Conservation (phyloP, 2,113 vertebrate genomes). For the Clarias gariepinus region DNA sequence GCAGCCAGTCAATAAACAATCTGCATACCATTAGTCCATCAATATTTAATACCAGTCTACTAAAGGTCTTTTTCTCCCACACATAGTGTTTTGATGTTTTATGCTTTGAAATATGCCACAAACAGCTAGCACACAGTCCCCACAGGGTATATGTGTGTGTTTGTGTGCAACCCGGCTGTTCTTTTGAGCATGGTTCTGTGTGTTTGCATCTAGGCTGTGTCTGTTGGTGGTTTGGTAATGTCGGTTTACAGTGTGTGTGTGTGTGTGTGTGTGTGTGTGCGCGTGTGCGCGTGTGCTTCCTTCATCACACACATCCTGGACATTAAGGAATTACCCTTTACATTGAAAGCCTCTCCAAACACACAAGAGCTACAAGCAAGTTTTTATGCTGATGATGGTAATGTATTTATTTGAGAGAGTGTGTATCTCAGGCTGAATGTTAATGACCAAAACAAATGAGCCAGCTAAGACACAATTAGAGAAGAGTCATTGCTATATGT, state of each 20-base stretch:
- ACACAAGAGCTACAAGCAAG: slow-evolving; percentile 69
- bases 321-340: slow-evolving; percentile 53
- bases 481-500: slow-evolving; percentile 82
- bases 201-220: slow-evolving; percentile 49
- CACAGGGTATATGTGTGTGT: slow-evolving; percentile 49
- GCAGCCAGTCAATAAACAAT: slow-evolving; percentile 81
- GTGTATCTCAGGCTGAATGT: slow-evolving; percentile 78
- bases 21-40: slow-evolving; percentile 83
- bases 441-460: slow-evolving; percentile 87
- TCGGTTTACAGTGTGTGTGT: slow-evolving; percentile 51
- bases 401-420: slow-evolving; percentile 19
- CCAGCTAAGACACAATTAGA: slow-evolving; percentile 81
- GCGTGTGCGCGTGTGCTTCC: too few species aligned
- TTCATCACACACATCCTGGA: slow-evolving; percentile 47
- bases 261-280: slow-evolving; percentile 33
- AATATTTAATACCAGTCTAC: slow-evolving; percentile 85
- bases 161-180: slow-evolving; percentile 5
- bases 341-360: slow-evolving; percentile 67
- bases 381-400: slow-evolving; percentile 48
- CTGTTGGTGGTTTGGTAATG: slow-evolving; percentile 43
- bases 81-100: slow-evolving; percentile 72
- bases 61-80: slow-evolving; percentile 74
- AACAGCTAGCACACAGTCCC: slow-evolving; percentile 72
- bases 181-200: slow-evolving; percentile 39
- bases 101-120: slow-evolving; percentile 77